Base-by-base conservation (phyloP, 1,140 invertebrate species). In the Aleiodes sp. region DNA sequence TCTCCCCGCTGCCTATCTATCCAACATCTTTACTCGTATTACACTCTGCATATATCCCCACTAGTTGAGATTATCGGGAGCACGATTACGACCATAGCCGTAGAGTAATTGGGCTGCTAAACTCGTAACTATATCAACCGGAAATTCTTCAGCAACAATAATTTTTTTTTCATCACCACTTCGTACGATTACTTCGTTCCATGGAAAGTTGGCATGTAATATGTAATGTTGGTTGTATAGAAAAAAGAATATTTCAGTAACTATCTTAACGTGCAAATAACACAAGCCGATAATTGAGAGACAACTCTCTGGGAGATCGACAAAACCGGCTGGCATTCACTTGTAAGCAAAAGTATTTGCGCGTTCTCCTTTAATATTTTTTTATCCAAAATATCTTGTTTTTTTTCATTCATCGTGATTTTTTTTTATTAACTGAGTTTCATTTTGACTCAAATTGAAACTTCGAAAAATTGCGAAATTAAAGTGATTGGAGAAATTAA, bases 301-400 rank as follows among this genome's bases (percentile, higher is more conserved):
- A 59, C 33, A 7, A n/a, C n/a, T 14, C 41, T 46, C 41, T 46
- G 41, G 4, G 56, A 59, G 60, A 62, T 62, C 16, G 60, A 62
- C 41, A 14, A 62, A 62, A 62, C 60, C 60, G 60, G 60, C 60
- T 62, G 28, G 60, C 60, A 62, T 62, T 62, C 60, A 62, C 41
- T 46, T 46, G 41, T 46, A 46, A 16, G 60, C 29, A 62, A 62
- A 60, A 29, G 8, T 60, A 60, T 37, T 9, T 6, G 29, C 60
- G 60, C 60, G 60, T 37, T 62, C 56, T 62, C n/a, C 33, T 21
- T 62, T 35, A 16, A 16, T 21, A 35, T 35, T 35, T 37, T 35
- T 21, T 37, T 24, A 19, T 57, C 16, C n/a, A n/a, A n/a, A n/a
- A n/a, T n/a, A n/a, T n/a, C 8, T 62, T 62, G 31, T 62, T 37